phyloP scores from a whole-genome alignment of 2,113 vertebrate genomes.

The Sciurus niger region DNA sequence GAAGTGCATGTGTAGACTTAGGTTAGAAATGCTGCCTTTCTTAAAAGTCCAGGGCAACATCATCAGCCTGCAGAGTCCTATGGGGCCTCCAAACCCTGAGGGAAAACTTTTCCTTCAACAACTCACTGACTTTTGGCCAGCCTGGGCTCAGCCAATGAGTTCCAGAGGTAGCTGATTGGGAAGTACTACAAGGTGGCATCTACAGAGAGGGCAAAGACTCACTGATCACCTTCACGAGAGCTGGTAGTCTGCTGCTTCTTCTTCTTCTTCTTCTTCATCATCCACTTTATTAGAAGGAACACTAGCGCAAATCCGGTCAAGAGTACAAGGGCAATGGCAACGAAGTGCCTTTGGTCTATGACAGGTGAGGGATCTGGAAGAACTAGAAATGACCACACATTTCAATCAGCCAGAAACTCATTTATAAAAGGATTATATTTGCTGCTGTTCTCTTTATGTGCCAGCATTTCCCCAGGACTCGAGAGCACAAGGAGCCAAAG shows the following conservation, averaged over 20 bases:
- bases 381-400: constrained; percentile 75
- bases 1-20: background rate
- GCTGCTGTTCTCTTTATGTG: constrained; percentile 17
- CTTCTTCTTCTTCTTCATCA: constrained; percentile 22
- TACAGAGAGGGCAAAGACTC: constrained; percentile 37
- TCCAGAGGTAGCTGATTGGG: background rate
- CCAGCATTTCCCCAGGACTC: background rate
- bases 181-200: background rate
- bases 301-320: background rate
- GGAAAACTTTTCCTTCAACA: background rate
- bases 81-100: background rate
- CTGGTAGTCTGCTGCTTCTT: background rate
- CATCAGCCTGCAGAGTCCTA: background rate
- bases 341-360: accelerated
- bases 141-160: background rate
- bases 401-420: constrained; percentile 63
- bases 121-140: background rate
- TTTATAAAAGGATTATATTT: constrained; percentile 53
- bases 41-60: background rate
- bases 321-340: background rate
- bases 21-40: constrained; percentile 16
- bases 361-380: accelerated
- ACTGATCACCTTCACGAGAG: constrained; percentile 67
- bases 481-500: background rate
- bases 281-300: accelerated